Evolutionary conservation across 2,113 vertebrate species (phyloP).

Genomic region (Misgurnus mizolepis): DNA sequence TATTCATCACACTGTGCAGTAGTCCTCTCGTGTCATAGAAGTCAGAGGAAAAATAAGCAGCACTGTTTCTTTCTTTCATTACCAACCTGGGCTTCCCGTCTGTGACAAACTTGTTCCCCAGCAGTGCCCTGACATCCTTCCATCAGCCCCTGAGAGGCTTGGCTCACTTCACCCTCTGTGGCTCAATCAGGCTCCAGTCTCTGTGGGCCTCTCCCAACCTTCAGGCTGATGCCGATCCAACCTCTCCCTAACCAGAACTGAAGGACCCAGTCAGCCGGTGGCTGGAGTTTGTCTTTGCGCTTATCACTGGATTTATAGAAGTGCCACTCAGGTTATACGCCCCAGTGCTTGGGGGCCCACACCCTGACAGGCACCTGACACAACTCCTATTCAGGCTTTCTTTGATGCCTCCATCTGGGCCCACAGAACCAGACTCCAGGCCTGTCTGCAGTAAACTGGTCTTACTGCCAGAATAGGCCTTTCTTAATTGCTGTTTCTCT

Average conservation of each 20-base stretch:
- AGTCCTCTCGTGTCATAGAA: slow-evolving; percentile 1
- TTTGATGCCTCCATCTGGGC: slow-evolving; percentile 18
- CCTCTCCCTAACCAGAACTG: slow-evolving; percentile 84
- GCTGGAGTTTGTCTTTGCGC: slow-evolving; percentile 90
- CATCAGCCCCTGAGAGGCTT: slow-evolving; percentile 35
- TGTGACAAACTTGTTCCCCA: background rate
- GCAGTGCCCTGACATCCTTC: slow-evolving; percentile 33
- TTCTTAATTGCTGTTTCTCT: slow-evolving; percentile 39
- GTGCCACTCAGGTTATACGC: slow-evolving; percentile 83
- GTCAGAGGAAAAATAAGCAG: slow-evolving; percentile 33
- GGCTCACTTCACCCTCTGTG: background rate
- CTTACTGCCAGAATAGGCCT: background rate
- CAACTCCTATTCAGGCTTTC: slow-evolving; percentile 47
- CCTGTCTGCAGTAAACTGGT: slow-evolving; percentile 39
- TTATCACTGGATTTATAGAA: slow-evolving; percentile 97
- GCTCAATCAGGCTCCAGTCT: slow-evolving; percentile 29
- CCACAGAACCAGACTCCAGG: background rate
- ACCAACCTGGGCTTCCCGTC: slow-evolving; percentile 10
- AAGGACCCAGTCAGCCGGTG: slow-evolving; percentile 89
- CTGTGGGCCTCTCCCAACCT: slow-evolving; percentile 15
- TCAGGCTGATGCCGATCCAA: slow-evolving; percentile 36
- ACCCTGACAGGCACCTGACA: slow-evolving; percentile 69
- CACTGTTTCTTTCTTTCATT: slow-evolving; percentile 13
- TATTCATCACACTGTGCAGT: slow-evolving; percentile 1
- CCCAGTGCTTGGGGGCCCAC: slow-evolving; percentile 38